Evolutionary conservation across 2,888 invertebrate species (phyloP), one percentile per base, ranked within the genome.

Genomic region (Trichogramma evanescens): DNA sequence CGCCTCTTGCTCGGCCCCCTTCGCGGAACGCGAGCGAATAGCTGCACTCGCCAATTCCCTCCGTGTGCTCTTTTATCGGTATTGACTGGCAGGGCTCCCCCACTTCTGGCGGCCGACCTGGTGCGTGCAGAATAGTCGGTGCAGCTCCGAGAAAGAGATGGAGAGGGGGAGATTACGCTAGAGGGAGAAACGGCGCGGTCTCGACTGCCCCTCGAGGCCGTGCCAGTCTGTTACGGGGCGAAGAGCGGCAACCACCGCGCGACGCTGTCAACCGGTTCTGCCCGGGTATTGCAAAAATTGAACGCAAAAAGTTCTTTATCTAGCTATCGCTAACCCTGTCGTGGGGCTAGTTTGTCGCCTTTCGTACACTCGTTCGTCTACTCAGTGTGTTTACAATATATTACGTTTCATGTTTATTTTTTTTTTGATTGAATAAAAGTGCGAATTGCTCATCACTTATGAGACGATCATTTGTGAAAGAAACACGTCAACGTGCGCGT

Each of bases 171-270:
- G 68, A 70, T 69, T 72, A 70, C 70, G 72, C 75, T 54, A 46
- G 61, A 58, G 62, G 62, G 64, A 61, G 62, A 59, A 57, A 26
- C 60, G 59, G 54, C 59, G 59, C 62, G 64, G 54, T 53, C 53
- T 56, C 61, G 54, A 13, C 56, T 43, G 56, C 26, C 26, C 26
- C 45, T 45, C 8, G n/a, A 45, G n/a, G 39, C 46, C 60, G 60
- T 2, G 50, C 72, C 77, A 78, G 77, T 76, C 76, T 74, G 71
- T 76, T 74, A 77, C 76, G 76, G 73, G 72, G 75, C 74, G 74
- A 77, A 75, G 74, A 77, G 72, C 77, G 74, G 76, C 74, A 75
- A 76, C 75, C 73, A 77, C 77, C 26, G 26, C 26, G 26, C 26
- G 26, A 26, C 26, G 26, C 26, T 26, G 74, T 72, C 69, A 76